Percentiles rank a stretch among this genome's conserved stretches.
These are phyloP conservation scores for Liopterus haemorrhoidalis DNA, from an alignment of 2,888 invertebrate genomes.

Conservation along the genomic window DNA sequence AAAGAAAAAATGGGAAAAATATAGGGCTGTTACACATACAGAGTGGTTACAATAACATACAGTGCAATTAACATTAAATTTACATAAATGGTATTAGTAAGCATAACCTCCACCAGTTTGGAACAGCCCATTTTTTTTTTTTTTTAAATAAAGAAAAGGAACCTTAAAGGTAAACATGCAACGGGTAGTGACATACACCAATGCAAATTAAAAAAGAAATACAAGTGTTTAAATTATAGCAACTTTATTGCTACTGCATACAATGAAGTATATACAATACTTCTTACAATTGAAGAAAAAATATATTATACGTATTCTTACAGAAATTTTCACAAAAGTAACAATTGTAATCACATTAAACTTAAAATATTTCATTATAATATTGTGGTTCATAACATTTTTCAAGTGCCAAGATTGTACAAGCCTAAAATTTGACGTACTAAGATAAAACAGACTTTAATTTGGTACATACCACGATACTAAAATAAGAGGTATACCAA, in stretches of 20 bases:
- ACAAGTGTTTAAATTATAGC: conserved; percentile 13
- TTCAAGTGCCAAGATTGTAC: too few relatives aligned
- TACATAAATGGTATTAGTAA: conserved; percentile 21
- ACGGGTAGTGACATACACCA: background rate
- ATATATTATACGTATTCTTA: too few relatives aligned
- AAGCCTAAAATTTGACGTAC: too few relatives aligned
- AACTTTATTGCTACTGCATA: conserved; percentile 22
- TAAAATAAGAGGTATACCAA: too few relatives aligned
- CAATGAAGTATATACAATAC: conserved; percentile 11
- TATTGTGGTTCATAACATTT: too few relatives aligned
- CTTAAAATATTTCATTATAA: too few relatives aligned
- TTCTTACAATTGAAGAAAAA: conserved; percentile 22
- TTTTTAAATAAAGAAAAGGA: background rate
- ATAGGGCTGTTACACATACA: conserved; percentile 16
- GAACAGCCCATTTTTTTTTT: conserved; percentile 44
- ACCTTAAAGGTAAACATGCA: conserved; percentile 5
- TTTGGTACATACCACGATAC: too few relatives aligned
- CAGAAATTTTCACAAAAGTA: too few relatives aligned
- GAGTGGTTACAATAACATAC: conserved; percentile 1
- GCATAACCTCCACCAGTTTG: conserved; percentile 42
- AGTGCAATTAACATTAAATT: background rate
- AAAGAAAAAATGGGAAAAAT: too few relatives aligned
- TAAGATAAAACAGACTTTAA: too few relatives aligned
- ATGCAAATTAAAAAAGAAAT: conserved; percentile 4
- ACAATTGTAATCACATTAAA: too few relatives aligned